Conservation (phyloP, 2,888 invertebrate species). For the Chaetoderma sp. region DNA sequence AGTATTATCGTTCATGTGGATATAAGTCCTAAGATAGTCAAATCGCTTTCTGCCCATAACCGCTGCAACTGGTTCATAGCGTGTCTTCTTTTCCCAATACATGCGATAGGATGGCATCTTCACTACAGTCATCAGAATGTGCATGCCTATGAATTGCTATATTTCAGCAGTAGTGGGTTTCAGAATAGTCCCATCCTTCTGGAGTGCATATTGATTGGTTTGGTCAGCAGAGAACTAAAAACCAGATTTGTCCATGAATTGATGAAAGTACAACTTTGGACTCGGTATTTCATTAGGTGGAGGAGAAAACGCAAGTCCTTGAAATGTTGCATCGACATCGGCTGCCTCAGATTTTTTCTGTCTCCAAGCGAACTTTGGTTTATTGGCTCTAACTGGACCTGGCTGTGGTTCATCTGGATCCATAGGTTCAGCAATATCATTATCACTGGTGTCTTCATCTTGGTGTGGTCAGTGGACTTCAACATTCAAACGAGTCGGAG, state of each 20-base stretch:
- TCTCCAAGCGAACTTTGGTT: too few species aligned
- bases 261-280: conserved; percentile 12
- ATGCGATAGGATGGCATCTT: conserved; percentile 19
- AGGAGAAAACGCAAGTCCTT: background rate
- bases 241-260: conserved; percentile 3
- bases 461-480: too few species aligned
- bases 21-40: conserved; percentile 2
- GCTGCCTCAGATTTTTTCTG: too few species aligned
- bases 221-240: conserved; percentile 2
- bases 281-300: background rate
- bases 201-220: conserved; percentile 12
- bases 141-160: conserved; percentile 29
- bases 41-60: conserved; percentile 33
- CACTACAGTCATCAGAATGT: conserved; percentile 32
- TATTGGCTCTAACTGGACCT: too few species aligned
- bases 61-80: conserved; percentile 23
- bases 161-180: conserved; percentile 19
- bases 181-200: conserved; percentile 12
- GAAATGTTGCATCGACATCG: background rate
- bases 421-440: too few species aligned
- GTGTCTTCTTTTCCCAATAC: conserved; percentile 28
- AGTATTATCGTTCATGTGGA: conserved; percentile 32
- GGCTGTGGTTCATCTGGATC: too few species aligned
- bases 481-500: too few species aligned
- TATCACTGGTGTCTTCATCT: too few species aligned